Evolutionary conservation across 2,113 vertebrate species (phyloP), one percentile per base, ranked within the genome.

Genomic region (Shinisaurus crocodilurus): DNA sequence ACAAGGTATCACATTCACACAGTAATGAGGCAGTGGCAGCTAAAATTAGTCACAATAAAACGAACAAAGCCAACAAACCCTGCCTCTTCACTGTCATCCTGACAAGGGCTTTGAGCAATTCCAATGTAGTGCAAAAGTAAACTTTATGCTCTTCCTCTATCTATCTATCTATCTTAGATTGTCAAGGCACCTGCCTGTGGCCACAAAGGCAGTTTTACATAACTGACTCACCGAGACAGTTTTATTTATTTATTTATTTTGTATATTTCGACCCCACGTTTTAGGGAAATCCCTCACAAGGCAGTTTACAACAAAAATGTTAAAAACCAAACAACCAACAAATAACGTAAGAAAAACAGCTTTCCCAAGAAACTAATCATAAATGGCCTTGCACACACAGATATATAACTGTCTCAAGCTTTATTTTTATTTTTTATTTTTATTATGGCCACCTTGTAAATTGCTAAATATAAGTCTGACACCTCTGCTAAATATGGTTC

Each of bases 11-110:
- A 40, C n/a, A n/a, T n/a, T n/a, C 86, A 43, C 84, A 34, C 88
- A 63, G 93, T 97, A 97, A 97, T 94, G 96, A 97, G 96, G 92
- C 90, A 45, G 86, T 86, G 81, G 20, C 75, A 0, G 88, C 86
- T 43, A 90, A 94, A 96, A 91, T 86, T 45, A 96, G 88, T 76
- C 0, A 16, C 79, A 43, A 43, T 5, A 9, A 90, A 95, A 88
- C 27, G n/a, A 50, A 13, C 48, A 72, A 34, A 34, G 29, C 48
- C 50, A 70, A 29, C 63, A 70, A 80, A n/a, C 2, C 45, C 74
- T 37, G 70, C 34, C 5, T 92, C 90, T 77, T 25, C 3, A 27
- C 75, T 37, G 74, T 77, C 8, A 0, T 6, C 77, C 67, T 1
- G n/a, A 74, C 0, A 0, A 81, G 88, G 82, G 16, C 0, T 8